Percentiles rank a stretch among this genome's conserved stretches.
phyloP scores from a whole-genome alignment of 2,797 vertebrate species.

The Delichon dasypus region DNA sequence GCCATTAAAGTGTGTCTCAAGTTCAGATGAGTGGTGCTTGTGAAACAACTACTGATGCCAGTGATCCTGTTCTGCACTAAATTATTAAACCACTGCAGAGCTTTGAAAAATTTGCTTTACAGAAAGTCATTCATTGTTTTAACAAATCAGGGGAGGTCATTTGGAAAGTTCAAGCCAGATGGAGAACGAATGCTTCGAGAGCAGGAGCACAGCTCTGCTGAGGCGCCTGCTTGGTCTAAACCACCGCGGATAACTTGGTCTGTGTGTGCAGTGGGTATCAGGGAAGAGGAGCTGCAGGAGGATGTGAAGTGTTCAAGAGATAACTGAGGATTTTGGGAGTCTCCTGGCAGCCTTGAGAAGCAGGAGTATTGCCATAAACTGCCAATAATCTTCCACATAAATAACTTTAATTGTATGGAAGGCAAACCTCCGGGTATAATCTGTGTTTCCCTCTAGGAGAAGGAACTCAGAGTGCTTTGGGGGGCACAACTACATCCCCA shows the following conservation, averaged over 20 bases:
- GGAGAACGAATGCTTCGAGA: neutral
- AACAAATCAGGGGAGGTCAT: neutral
- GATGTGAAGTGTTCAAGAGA: neutral
- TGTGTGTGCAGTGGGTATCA: neutral
- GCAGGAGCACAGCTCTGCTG: neutral
- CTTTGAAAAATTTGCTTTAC: neutral
- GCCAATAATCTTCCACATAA: neutral
- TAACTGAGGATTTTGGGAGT: neutral
- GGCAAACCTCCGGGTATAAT: neutral
- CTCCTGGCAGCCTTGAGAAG: neutral
- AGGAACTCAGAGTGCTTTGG: neutral
- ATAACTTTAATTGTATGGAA: neutral
- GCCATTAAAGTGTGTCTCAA: neutral
- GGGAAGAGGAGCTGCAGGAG: neutral
- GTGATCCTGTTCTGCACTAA: neutral
- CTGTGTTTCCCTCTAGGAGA: neutral
- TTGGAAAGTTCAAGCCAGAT: neutral
- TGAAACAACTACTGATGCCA: neutral
- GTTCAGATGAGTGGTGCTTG: neutral
- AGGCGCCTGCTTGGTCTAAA: neutral
- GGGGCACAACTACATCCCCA: neutral
- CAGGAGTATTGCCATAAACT: neutral
- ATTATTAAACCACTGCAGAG: neutral
- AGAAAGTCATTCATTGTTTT: neutral
- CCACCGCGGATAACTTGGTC: neutral